Base-by-base conservation (phyloP, 2,888 invertebrate genomes). In the Eupithecia centaureata region DNA sequence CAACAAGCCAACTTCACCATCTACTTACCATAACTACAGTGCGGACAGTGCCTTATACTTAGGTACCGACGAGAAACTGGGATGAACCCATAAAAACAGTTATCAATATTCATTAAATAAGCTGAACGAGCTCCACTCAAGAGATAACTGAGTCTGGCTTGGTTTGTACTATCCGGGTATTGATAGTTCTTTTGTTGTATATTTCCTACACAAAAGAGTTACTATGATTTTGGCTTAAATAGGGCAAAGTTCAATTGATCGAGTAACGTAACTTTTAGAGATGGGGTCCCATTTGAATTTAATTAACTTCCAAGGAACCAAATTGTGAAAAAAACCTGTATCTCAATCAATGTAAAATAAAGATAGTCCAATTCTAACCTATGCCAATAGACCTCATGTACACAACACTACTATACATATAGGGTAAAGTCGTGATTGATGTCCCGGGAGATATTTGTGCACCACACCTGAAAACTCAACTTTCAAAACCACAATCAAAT, bases 21-120 rank as follows among this genome's bases (percentile, higher is more conserved):
- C 2, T 47, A n/a, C n/a, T n/a, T n/a, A n/a, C n/a, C n/a, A n/a
- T n/a, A n/a, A n/a, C n/a, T 47, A 12, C 22, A 47, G 10, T 47
- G 47, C 22, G 12, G 12, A 18, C 47, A 12, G 3, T 0, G 22
- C 12, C 47, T 38, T 47, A 42, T 47, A 47, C 47, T 47, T 22
- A 22, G 10, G 4, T 52, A 51, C n/a, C 25, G 25, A 51, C 62
- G 30, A 66, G 33, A 61, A 62, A 67, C 58, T 38, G 32, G 27
- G 38, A 35, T 35, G 51, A 67, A 63, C 38, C 58, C 62, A 62
- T 58, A 65, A 61, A 65, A 66, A 66, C 57, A 51, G 58, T 52
- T 67, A 67, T 59, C 61, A 67, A 67, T 67, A 62, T 67, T 67
- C 58, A 62, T 62, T 66, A 65, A n/a, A 61, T 30, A 56, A 30